These are phyloP conservation scores for Athene noctua DNA, from an alignment of 2,113 vertebrate genomes.

Conservation along the genomic window DNA sequence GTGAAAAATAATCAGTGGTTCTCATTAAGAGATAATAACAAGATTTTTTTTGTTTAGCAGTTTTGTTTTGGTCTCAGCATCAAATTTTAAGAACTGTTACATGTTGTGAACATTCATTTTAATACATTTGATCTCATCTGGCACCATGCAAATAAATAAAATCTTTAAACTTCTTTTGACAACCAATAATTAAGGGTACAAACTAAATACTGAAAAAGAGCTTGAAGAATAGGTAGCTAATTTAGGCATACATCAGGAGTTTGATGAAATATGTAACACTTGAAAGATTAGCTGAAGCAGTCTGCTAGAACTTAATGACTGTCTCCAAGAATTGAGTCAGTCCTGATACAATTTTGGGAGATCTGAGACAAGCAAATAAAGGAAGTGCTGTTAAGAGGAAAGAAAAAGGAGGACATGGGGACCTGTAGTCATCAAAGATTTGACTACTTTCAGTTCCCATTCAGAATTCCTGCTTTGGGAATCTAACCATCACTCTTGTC, in stretches of 20 bases:
- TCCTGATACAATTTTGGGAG: neutral
- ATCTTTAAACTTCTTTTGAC: constrained; percentile 20
- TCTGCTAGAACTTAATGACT: neutral
- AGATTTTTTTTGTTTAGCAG: constrained; percentile 9
- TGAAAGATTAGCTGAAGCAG: neutral
- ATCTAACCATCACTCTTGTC: neutral
- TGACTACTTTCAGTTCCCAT: neutral
- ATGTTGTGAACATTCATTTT: constrained; percentile 8
- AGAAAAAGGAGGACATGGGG: neutral
- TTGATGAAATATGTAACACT: neutral
- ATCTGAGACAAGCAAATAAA: neutral
- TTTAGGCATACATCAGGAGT: neutral
- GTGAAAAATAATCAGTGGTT: constrained; percentile 51
- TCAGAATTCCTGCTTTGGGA: neutral
- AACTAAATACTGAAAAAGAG: neutral
- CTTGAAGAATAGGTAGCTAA: constrained; percentile 3
- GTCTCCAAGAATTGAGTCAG: neutral
- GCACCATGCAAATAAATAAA: constrained; percentile 27
- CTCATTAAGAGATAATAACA: constrained; percentile 42
- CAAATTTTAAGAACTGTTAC: constrained; percentile 16
- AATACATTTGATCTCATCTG: constrained; percentile 4
- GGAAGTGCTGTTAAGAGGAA: neutral
- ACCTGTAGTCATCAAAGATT: neutral
- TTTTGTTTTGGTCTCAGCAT: constrained; percentile 24
- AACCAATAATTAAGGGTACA: neutral